Evolutionary conservation across 2,888 invertebrate genomes (phyloP), one percentile per base, ranked within the genome.

Genomic region (Polydrusus pterygomalis): DNA sequence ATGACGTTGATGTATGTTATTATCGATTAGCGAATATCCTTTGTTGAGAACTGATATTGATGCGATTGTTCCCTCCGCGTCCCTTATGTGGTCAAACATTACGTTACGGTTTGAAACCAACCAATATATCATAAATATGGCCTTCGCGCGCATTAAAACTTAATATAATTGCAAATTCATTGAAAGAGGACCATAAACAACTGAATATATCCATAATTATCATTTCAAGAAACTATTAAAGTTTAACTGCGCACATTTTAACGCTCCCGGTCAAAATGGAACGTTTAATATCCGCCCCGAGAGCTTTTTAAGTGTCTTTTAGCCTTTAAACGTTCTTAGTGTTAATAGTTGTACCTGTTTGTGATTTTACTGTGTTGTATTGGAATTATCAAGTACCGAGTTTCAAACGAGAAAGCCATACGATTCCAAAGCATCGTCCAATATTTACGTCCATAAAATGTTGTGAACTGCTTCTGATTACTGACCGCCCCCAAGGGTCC

Each of bases 151-250:
- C 18, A 60, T 38, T 60, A 60, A 60, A 38, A 60, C 40, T 17
- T 60, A 60, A 60, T 60, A 60, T 60, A 60, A 17, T 60, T 60
- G 58, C 58, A 60, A 60, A 60, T 60, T 38, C 58, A 60, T 60
- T 60, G 58, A 17, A 60, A 60, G 38, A 17, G 11, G 38, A 60
- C 58, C 2, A 38, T 60, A 38, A 60, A 60, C 18, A 38, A 60
- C 34, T 60, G 58, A 60, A 60, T 60, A 60, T 60, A 60, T 60
- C 38, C 58, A 38, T 60, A 60, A 60, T 60, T 60, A 60, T 60
- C 38, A 60, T 60, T 60, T 38, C 18, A 60, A 60, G 58, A 38
- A 38, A 60, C 58, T 38, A 60, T 60, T 18, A 60, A 60, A 38
- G 15, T 17, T 60, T 60, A 18, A 38, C 58, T 38, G 58, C 40